Conservation (phyloP, 2,888 invertebrate genomes). For the Unio delphinus region DNA sequence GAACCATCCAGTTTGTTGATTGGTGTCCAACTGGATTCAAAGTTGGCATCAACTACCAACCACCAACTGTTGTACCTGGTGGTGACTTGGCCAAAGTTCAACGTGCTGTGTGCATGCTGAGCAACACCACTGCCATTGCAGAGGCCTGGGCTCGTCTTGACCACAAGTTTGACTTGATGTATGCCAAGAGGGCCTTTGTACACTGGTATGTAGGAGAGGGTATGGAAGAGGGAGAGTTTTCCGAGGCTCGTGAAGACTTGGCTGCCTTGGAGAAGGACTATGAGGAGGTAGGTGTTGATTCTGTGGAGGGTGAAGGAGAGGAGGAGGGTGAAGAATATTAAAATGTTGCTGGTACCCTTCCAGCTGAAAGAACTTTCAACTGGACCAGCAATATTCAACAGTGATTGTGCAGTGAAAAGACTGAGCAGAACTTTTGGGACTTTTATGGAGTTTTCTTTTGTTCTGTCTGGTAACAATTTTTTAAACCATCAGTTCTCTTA, state of each 20-base stretch:
- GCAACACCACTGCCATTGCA: constrained; percentile 92
- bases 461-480: too few species aligned
- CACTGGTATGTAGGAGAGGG: constrained; percentile 51
- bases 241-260: constrained; percentile 58
- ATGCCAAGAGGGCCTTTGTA: constrained; percentile 51
- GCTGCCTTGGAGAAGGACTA: constrained; percentile 71
- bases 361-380: too few species aligned
- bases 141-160: constrained; percentile 85
- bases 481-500: too few species aligned
- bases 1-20: constrained; percentile 66
- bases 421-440: too few species aligned
- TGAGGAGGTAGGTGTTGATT: constrained; percentile 25
- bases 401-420: too few species aligned
- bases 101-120: constrained; percentile 87
- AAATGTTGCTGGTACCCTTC: too few species aligned
- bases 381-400: too few species aligned
- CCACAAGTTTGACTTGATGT: constrained; percentile 57
- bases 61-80: constrained; percentile 78
- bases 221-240: constrained; percentile 59
- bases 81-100: constrained; percentile 64
- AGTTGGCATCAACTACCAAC: constrained; percentile 88
- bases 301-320: constrained; percentile 11
- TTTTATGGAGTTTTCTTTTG: too few species aligned
- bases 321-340: neutral
- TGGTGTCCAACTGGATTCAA: constrained; percentile 69